phyloP scores from a whole-genome alignment of 2,113 vertebrate species.

The Riparia riparia region DNA sequence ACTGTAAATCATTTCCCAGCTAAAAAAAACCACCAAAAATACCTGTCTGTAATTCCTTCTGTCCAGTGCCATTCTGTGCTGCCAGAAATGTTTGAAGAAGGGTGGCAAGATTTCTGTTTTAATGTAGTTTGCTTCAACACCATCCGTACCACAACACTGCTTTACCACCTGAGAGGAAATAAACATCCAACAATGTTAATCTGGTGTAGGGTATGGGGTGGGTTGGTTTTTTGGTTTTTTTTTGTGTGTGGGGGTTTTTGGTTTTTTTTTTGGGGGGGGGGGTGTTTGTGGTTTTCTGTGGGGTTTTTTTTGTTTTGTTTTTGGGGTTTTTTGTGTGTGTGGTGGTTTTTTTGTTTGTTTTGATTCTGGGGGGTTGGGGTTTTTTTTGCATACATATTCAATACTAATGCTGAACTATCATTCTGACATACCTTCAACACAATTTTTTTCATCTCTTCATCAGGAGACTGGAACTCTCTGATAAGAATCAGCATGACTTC shows the following conservation, averaged over 20 bases:
- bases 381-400: background rate
- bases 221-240: background rate
- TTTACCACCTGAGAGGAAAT: conserved; percentile 89
- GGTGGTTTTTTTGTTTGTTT: too few relatives aligned
- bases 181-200: background rate
- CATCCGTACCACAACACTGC: conserved; percentile 97
- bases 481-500: conserved; percentile 99
- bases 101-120: conserved; percentile 98
- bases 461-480: conserved; percentile 98
- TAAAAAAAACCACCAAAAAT: background rate
- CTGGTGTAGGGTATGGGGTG: background rate
- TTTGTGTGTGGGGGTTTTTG: too few relatives aligned
- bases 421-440: conserved; percentile 88
- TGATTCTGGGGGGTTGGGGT: too few relatives aligned
- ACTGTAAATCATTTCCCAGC: background rate
- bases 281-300: background rate
- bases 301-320: too few relatives aligned
- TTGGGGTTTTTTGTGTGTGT: too few relatives aligned
- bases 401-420: background rate
- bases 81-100: conserved; percentile 99
- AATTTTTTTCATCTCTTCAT: conserved; percentile 99
- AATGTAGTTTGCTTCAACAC: conserved; percentile 99
- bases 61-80: conserved; percentile 98
- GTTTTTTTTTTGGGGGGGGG: too few relatives aligned
- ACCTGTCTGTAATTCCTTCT: conserved; percentile 99